Base-by-base conservation (phyloP, 2,113 vertebrate species). In the Phycodurus eques region DNA sequence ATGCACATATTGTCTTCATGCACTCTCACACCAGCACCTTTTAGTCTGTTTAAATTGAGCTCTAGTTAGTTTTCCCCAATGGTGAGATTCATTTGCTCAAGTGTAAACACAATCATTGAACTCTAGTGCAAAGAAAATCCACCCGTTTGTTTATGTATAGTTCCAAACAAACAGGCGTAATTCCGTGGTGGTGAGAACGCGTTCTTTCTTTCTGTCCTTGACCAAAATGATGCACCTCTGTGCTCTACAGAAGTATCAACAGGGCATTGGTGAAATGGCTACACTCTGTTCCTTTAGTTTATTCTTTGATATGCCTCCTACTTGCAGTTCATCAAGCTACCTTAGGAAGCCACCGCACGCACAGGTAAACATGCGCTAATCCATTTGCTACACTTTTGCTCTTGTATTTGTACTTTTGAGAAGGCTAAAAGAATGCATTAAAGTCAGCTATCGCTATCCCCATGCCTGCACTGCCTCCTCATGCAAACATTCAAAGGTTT, bases 401-500 rank as follows among this genome's bases (percentile, higher is more conserved):
- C 47, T 53, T 35, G 17, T 33, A 51, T 67, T 49, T 33, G 13
- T 31, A 17, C 2, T 49, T 67, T 49, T 49, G 22, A 33, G 46
- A 67, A 15, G 22, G 22, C 13, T 27, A 51, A 67, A 49, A 67
- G n/a, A 49, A 53, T 35, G 17, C n/a, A 39, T 68, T 53, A 68
- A 68, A 54, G 4, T 19, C 10, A 10, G 67, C 49, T 68, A 68
- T 39, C 31, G 12, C 67, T 12, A 20, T 67, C 17, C 22, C 27
- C 22, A 2, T 15, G 11, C 46, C 8, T 49, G 8, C 22, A 20
- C 15, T 44, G 5, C 5, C 27, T 27, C 43, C 4, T 47, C 44
- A 49, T n/a, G 66, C 14, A 35, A 35, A 68, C 31, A 33, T 53
- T 17, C 13, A 47, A 68, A 68, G 47, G 46, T 51, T 65, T 68